These are phyloP conservation scores for Mechanitis messenoides DNA, from an alignment of 2,888 invertebrate species.

Conservation along the genomic window DNA sequence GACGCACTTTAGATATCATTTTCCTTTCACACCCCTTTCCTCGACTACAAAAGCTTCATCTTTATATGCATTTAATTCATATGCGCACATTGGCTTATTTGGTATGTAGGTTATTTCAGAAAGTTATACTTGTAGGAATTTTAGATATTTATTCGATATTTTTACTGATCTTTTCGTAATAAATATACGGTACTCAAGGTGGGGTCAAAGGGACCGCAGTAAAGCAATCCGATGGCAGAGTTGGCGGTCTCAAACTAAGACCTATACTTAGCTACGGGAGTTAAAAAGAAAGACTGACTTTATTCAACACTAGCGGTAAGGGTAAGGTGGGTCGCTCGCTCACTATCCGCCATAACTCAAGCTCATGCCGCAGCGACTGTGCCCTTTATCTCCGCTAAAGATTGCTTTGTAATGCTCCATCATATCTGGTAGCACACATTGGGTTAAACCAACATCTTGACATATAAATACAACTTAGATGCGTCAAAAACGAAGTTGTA, in stretches of 20 bases:
- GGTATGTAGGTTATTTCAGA: neutral
- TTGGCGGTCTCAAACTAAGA: constrained; percentile 33
- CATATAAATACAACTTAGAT: no score
- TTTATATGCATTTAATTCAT: no score
- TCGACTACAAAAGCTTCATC: neutral
- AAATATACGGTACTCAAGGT: constrained; percentile 30
- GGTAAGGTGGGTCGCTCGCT: constrained; percentile 28
- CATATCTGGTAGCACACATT: no score
- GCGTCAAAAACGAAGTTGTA: no score
- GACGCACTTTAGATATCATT: constrained; percentile 32
- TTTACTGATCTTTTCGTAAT: constrained; percentile 18
- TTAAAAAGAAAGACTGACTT: constrained; percentile 21
- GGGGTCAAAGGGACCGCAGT: constrained; percentile 34
- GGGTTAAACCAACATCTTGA: no score
- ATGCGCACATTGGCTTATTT: no score
- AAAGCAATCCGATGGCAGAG: constrained; percentile 33
- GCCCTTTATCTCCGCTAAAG: neutral
- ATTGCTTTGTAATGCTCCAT: constrained; percentile 5
- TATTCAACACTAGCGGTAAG: constrained; percentile 21
- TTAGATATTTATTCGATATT: constrained; percentile 8
- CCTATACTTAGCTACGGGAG: constrained; percentile 27
- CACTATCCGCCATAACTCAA: constrained; percentile 25
- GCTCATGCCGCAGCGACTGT: constrained; percentile 16
- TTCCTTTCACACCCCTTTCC: neutral
- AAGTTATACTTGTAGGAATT: constrained; percentile 1